Evolutionary conservation across 2,888 invertebrate species (phyloP).

Genomic region (Odontomyia ornata): DNA sequence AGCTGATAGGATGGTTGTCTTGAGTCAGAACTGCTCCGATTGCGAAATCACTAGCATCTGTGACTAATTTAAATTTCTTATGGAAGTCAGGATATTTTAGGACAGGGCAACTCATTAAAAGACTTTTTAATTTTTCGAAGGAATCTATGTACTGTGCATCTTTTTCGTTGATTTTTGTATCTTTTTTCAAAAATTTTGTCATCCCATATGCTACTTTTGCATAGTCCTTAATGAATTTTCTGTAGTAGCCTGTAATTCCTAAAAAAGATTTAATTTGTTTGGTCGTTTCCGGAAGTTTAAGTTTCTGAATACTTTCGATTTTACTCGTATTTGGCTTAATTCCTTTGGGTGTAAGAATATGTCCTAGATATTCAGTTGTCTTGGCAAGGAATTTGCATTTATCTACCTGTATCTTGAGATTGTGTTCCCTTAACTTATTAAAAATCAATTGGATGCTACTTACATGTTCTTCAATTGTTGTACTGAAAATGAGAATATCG

Average conservation of each 20-base stretch:
- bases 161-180: no score
- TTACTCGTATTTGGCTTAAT: not conserved
- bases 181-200: no score
- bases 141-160: not conserved
- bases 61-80: not conserved
- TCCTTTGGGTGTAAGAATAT: not conserved
- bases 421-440: no score
- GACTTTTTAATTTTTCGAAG: not conserved
- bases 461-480: conserved; percentile 6
- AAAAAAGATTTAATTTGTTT: no score
- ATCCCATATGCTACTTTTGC: no score
- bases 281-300: no score
- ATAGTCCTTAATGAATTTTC: conserved; percentile 2
- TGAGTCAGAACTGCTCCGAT: no score
- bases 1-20: not conserved
- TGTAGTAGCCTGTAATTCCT: not conserved
- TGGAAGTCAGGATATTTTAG: not conserved
- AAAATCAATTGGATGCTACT: not conserved
- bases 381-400: not conserved
- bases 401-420: not conserved
- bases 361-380: not conserved
- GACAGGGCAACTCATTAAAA: not conserved
- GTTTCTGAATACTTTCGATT: not conserved
- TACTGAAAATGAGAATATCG: no score
- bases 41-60: not conserved